These are phyloP conservation scores for Burhinus oedicnemus DNA, from an alignment of 2,113 vertebrate species.

Conservation along the genomic window DNA sequence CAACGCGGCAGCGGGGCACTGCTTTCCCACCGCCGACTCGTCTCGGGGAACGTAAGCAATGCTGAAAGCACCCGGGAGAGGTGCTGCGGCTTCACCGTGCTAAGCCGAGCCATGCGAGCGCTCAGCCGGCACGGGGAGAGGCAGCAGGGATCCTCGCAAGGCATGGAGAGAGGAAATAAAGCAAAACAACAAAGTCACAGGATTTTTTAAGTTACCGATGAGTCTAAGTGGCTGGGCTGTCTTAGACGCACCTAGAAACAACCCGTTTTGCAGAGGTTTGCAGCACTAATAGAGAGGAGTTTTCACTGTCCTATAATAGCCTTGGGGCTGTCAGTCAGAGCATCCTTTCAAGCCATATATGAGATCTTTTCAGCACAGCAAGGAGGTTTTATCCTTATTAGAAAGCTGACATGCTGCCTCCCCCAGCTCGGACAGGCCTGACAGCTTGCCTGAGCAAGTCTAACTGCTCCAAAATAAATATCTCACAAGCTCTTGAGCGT, in stretches of 20 bases:
- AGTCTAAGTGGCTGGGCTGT: not conserved
- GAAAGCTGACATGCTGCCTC: not conserved
- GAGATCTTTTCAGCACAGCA: not conserved
- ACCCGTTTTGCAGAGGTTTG: not conserved
- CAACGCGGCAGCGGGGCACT: fast-evolving
- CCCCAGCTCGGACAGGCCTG: not conserved
- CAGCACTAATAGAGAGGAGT: not conserved
- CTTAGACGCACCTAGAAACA: not conserved
- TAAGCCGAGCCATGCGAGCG: fast-evolving
- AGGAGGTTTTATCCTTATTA: not conserved
- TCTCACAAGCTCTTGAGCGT: fast-evolving
- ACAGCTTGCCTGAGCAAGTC: not conserved
- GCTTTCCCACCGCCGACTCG: not conserved
- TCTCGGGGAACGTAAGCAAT: not conserved
- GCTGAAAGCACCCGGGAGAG: not conserved
- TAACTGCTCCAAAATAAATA: not conserved
- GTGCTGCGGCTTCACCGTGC: not conserved
- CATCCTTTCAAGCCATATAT: not conserved
- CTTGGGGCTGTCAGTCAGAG: not conserved
- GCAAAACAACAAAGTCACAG: not conserved
- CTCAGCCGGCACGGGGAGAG: fast-evolving
- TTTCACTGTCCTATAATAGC: not conserved
- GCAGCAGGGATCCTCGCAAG: not conserved
- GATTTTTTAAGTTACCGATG: not conserved
- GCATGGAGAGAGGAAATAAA: not conserved